A percentile compares a stretch with the other conserved stretches of the same genome.
Evolutionary conservation across 2,797 vertebrate genomes (phyloP).

Genomic region (Centropyge bicolor): DNA sequence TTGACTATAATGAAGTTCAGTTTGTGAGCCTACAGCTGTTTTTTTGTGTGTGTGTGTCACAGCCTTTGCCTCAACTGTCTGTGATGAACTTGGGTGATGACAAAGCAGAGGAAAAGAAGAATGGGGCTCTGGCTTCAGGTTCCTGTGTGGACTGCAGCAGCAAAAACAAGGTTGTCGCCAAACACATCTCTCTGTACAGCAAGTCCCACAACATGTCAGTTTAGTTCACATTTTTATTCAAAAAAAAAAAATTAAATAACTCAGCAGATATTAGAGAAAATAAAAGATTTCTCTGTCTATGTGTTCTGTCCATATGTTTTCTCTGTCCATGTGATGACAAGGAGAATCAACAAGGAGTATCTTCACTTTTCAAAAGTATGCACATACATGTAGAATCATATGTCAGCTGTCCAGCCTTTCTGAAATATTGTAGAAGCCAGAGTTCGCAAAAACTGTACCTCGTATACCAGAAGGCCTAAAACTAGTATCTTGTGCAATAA

Average conservation of each 20-base stretch:
- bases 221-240: not conserved
- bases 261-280: not conserved
- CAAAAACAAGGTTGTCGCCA: conserved; percentile 50
- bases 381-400: not conserved
- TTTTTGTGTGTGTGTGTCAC: conserved; percentile 24
- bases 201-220: conserved; percentile 70
- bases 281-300: not conserved
- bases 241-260: not conserved
- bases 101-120: not conserved
- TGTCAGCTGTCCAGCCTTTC: not conserved
- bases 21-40: not conserved
- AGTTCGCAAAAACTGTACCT: conserved; percentile 35
- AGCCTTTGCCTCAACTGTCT: conserved; percentile 72
- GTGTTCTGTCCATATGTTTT: not conserved
- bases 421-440: conserved; percentile 36
- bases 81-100: conserved; percentile 22
- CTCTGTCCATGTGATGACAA: conserved; percentile 32
- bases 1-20: not conserved
- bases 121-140: conserved; percentile 58
- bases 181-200: conserved; percentile 39
- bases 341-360: conserved; percentile 35
- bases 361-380: conserved; percentile 31
- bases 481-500: not conserved
- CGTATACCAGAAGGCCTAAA: conserved; percentile 15
- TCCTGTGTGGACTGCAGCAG: conserved; percentile 44